These are phyloP conservation scores for Mythimna ferrago DNA, from an alignment of 2,888 invertebrate species.

Conservation along the genomic window DNA sequence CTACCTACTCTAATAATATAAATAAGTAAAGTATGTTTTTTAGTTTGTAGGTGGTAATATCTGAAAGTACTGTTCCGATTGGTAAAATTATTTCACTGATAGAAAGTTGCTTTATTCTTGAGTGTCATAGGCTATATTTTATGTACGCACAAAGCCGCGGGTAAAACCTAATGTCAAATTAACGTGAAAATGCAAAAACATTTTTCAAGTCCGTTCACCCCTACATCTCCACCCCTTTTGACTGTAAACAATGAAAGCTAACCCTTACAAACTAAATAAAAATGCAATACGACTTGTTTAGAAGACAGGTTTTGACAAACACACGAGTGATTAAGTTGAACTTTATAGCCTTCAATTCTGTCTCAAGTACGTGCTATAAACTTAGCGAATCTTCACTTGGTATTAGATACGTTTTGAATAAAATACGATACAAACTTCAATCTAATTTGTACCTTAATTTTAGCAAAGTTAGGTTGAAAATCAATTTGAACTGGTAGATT, in stretches of 20 bases:
- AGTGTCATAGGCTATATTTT: too few relatives aligned
- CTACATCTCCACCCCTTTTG: too few relatives aligned
- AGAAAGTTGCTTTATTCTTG: too few relatives aligned
- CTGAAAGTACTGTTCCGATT: too few relatives aligned
- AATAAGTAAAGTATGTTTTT: too few relatives aligned
- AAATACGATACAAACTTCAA: neutral
- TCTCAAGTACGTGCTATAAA: conserved; percentile 44
- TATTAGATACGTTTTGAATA: neutral
- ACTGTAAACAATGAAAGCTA: neutral
- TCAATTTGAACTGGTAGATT: conserved; percentile 8
- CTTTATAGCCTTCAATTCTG: conserved; percentile 12
- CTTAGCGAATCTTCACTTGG: conserved; percentile 20
- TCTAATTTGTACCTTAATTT: conserved; percentile 4
- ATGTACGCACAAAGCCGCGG: too few relatives aligned
- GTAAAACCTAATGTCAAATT: too few relatives aligned
- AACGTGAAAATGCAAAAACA: too few relatives aligned
- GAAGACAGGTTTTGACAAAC: conserved; percentile 18
- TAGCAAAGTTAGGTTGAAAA: neutral
- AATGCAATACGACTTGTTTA: conserved; percentile 17
- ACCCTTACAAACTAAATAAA: conserved; percentile 4
- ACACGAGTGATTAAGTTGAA: conserved; percentile 28
- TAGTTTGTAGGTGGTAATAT: too few relatives aligned
- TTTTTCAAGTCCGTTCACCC: too few relatives aligned
- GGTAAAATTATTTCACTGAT: too few relatives aligned
- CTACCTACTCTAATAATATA: too few relatives aligned